Evolutionary conservation across 2,797 vertebrate species (phyloP).

Genomic region (Gallinago nigripennis): DNA sequence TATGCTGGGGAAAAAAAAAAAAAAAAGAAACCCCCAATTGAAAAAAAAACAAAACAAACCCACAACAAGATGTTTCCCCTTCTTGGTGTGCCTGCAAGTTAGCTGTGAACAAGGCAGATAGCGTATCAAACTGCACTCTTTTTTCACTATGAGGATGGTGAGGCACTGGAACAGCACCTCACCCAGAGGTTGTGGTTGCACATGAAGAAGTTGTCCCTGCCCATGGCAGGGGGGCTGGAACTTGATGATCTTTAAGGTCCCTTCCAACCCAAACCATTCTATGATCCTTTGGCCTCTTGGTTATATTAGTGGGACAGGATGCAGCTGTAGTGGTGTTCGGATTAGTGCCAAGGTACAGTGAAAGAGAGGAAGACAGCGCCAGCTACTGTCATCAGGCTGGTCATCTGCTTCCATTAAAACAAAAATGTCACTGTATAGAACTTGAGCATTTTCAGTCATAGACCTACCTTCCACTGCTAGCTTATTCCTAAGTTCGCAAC

Average conservation of each 20-base stretch:
- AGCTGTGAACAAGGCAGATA: background rate
- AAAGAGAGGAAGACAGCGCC: background rate
- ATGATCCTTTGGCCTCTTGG: background rate
- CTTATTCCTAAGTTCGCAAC: background rate
- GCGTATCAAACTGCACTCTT: background rate
- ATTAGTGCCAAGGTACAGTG: background rate
- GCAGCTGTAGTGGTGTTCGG: background rate
- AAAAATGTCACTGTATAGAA: background rate
- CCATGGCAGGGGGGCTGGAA: background rate
- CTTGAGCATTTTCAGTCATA: background rate
- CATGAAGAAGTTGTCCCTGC: background rate
- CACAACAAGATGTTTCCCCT: background rate
- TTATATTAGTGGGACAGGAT: background rate
- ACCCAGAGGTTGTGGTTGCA: too few species aligned
- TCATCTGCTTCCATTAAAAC: background rate
- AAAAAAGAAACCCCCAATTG: too few species aligned
- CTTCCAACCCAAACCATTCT: background rate
- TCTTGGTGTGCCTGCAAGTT: background rate
- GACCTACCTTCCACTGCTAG: background rate
- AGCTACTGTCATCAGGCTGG: background rate
- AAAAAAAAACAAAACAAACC: background rate
- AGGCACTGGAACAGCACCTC: background rate
- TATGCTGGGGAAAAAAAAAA: background rate
- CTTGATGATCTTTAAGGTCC: background rate
- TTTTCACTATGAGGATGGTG: background rate